A percentile compares a stretch with the other conserved stretches of the same genome.
These are phyloP conservation scores for Mesochorus sp. DNA, from an alignment of 2,888 invertebrate genomes.

Conservation along the genomic window DNA sequence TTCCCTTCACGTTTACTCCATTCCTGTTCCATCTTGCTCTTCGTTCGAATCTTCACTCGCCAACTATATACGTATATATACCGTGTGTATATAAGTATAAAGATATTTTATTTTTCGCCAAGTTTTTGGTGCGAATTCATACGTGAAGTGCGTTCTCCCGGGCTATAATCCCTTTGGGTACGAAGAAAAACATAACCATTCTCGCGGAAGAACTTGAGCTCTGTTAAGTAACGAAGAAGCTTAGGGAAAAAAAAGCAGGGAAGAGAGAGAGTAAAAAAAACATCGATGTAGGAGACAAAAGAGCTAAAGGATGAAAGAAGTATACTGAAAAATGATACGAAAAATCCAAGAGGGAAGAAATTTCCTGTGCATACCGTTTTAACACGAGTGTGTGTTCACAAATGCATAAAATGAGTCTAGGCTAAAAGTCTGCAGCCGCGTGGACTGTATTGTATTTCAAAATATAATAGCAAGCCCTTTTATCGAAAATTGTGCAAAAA, in stretches of 20 bases:
- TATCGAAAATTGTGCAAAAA: too few species aligned
- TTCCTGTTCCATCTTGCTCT: constrained; percentile 17
- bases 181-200: constrained; percentile 19
- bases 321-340: constrained; percentile 9
- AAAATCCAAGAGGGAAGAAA: not conserved
- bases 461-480: too few species aligned
- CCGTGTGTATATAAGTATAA: too few species aligned
- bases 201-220: constrained; percentile 27
- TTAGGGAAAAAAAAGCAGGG: not conserved
- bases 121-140: constrained; percentile 43
- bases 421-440: not conserved
- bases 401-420: not conserved
- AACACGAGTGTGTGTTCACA: not conserved
- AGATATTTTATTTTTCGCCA: constrained; percentile 7
- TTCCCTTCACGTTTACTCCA: not conserved
- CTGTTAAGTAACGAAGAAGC: constrained; percentile 48
- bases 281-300: constrained; percentile 4
- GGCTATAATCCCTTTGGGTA: constrained; percentile 8
- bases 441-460: not conserved
- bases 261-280: constrained; percentile 3
- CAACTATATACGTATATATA: not conserved
- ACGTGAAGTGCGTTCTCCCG: constrained; percentile 43
- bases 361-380: not conserved
- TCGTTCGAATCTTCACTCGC: not conserved
- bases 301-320: not conserved